phyloP scores from a whole-genome alignment of 1,140 invertebrate genomes.

The Pogonognathellus flavescens region DNA sequence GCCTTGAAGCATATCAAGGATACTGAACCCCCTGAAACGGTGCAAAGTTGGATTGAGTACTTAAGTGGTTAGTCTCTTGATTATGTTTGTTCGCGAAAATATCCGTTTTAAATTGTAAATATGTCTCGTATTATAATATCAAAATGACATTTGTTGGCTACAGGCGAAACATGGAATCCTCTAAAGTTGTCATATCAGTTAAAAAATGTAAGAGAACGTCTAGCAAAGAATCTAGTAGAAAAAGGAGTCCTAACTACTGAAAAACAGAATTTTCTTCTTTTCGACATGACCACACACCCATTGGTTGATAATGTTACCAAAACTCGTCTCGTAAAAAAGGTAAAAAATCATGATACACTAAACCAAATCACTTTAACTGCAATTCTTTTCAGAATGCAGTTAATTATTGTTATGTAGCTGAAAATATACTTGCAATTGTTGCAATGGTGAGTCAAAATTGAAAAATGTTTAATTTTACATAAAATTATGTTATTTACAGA shows the following conservation, averaged over 20 bases:
- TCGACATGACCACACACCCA: constrained; percentile 99
- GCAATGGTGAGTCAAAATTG: neutral
- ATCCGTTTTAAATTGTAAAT: constrained; percentile 19
- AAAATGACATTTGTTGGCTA: constrained; percentile 57
- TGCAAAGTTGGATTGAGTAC: constrained; percentile 99
- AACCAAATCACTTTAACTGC: neutral
- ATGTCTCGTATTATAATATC: neutral
- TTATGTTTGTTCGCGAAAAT: neutral
- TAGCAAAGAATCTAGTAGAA: constrained; percentile 99
- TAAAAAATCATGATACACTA: constrained; percentile 69
- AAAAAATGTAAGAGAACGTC: constrained; percentile 97
- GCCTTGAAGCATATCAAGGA: constrained; percentile 98
- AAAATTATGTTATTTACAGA: constrained; percentile 72
- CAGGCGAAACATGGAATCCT: constrained; percentile 99
- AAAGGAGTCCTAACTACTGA: constrained; percentile 99
- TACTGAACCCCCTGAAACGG: constrained; percentile 95
- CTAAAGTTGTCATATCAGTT: constrained; percentile 98
- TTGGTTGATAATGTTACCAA: constrained; percentile 96
- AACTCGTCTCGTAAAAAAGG: constrained; percentile 96
- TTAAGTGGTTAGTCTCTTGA: constrained; percentile 84
- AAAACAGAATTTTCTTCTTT: constrained; percentile 99
- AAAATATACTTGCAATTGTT: no score
- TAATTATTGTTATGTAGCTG: no score
- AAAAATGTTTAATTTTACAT: neutral
- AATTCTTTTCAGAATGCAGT: no score